Evolutionary conservation across 2,888 invertebrate genomes (phyloP), one percentile per base, ranked within the genome.

Genomic region (Ashinkailepas kermadecensis): DNA sequence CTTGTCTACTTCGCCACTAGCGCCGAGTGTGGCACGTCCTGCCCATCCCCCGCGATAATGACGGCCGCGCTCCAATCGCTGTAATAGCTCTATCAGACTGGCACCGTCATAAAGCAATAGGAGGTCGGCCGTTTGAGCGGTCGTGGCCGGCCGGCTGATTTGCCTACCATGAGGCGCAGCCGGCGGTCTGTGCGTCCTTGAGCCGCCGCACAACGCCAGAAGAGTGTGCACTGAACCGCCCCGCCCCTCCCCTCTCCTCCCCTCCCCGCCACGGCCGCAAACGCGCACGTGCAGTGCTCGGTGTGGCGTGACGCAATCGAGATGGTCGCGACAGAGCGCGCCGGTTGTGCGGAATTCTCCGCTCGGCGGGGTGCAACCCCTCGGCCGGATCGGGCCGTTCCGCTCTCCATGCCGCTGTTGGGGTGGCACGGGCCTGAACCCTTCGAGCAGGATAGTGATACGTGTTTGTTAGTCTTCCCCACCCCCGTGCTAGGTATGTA

Each of bases 41-140:
- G 23, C 11, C 11, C 70, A 25, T 18, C 4, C 74, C 74, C 21
- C 21, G 21, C 56, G 74, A 74, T 74, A 21, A 74, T 74, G 13
- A 18, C 56, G 25, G 70, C 74, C 6, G 4, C 74, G 74, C 21
- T 21, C 65, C 65, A 23, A n/a, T 59, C 65, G 23, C 74, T 74
- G 74, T 54, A 74, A 56, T 56, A 56, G 74, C 74, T 54, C 74
- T 74, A 74, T 74, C 74, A 56, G 74, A 70, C 8, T 39, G 39
- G 15, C 39, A 39, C 54, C 39, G 12, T 39, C 70, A 70, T 70
- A 70, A 70, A 70, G 70, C 70, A 8, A 13, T 18, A 25, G 70
- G 70, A 11, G 70, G 70, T 54, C 70, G 7, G 11, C 54, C 56
- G 56, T 74, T 56, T 74, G 74, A 54, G 10, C 74, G 54, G 21